Base-by-base conservation (phyloP, 1,140 invertebrate species). In the Tyrophagus putrescentiae region DNA sequence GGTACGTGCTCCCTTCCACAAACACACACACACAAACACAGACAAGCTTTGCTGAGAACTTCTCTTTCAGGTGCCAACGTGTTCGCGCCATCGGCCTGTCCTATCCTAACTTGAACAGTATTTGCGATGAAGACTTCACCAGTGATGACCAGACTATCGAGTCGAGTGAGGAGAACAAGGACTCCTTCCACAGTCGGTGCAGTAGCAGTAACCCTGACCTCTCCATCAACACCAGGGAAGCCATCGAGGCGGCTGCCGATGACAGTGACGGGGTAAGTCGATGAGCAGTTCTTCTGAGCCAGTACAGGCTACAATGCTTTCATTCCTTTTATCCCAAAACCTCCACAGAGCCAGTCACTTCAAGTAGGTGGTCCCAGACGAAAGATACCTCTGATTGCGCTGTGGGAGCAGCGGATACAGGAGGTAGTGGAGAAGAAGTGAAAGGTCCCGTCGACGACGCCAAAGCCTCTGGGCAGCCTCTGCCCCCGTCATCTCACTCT, bases 391-490 rank as follows among this genome's bases (percentile, higher is more conserved):
- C 65, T 77, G 32, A 77, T 77, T 59, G 75, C 73, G 11, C 72
- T 76, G 60, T 77, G 76, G 76, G 76, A 77, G 64, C 75, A 70
- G 60, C 60, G 72, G 50, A 77, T 77, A 44, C 74, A 71, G 60
- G 69, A 75, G 25, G 60, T 54, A 9, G n/a, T n/a, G n/a, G n/a
- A n/a, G n/a, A n/a, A n/a, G n/a, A n/a, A n/a, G n/a, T n/a, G n/a
- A n/a, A n/a, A n/a, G n/a, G n/a, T n/a, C n/a, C n/a, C n/a, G n/a
- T n/a, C n/a, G n/a, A n/a, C n/a, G n/a, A n/a, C n/a, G n/a, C n/a
- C n/a, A n/a, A n/a, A n/a, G n/a, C n/a, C n/a, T n/a, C n/a, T n/a
- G n/a, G n/a, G n/a, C n/a, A n/a, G n/a, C n/a, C n/a, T n/a, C n/a
- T n/a, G n/a, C n/a, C n/a, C n/a, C 13, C 36, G 13, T 13, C 13